Base-by-base conservation (phyloP, 2,113 vertebrate species). In the Periophthalmus modestus region DNA sequence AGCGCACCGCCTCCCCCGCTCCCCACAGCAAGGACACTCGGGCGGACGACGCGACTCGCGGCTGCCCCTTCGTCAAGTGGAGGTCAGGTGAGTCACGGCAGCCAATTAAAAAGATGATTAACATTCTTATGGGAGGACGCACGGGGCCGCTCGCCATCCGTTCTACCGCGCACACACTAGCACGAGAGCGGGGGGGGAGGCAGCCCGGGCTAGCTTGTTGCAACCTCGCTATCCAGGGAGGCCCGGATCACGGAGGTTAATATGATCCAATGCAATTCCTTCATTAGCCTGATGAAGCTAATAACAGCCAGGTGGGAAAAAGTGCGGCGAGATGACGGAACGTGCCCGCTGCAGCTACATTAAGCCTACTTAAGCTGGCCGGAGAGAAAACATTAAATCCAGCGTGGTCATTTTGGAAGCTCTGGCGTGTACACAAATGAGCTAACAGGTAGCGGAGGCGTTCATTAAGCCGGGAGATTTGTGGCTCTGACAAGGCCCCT, bases 81-180 rank as follows among this genome's bases (percentile, higher is more conserved):
- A 85, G 91, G 89, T 92, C 91, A 43, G 87, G 46, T 1, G 47
- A 83, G 89, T 91, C 85, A 85, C 78, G 75, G 75, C 85, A 90
- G 87, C 77, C 88, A 91, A 89, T 92, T 92, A 92, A 89, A 87
- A 89, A 86, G 86, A 89, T 90, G 88, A 91, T 90, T 89, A 93
- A 89, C 87, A 91, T 87, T 85, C 90, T 84, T 82, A 81, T 82
- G 87, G 88, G 87, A 90, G 83, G 83, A 84, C 82, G 61, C 71
- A 9, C 70, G 14, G 76, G 74, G 74, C 52, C 57, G 62, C 77
- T 72, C 65, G 57, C 75, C 57, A 71, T 67, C 70, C 61, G 43
- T 28, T 50, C 68, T 33, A 21, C 73, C 58, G 79, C 59, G 55
- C 58, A 77, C 12, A 75, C 23, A 71, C 16, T 9, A 39, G 36